Evolutionary conservation across 2,797 vertebrate species (phyloP).

Genomic region (Pogonophryne albipinna): DNA sequence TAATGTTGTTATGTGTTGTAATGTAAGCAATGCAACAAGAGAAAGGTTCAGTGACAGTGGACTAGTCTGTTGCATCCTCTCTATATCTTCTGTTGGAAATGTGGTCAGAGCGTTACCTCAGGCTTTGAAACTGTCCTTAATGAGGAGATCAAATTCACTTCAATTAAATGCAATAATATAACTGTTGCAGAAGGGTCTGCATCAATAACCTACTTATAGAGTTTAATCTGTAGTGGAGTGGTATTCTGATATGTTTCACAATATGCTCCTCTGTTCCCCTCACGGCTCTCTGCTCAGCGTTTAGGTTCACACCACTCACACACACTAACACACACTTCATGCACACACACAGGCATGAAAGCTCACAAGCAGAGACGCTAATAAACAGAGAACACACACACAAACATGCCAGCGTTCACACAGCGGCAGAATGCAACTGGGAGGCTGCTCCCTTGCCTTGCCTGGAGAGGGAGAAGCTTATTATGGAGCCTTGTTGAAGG

Average conservation of each 20-base stretch:
- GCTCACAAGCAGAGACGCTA: slow-evolving; percentile 70
- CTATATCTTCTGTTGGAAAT: slow-evolving; percentile 3
- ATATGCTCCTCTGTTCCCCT: slow-evolving; percentile 68
- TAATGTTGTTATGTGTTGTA: neutral
- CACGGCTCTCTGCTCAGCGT: slow-evolving; percentile 60
- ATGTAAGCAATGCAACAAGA: neutral
- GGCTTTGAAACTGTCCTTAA: slow-evolving; percentile 1
- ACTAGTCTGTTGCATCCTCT: slow-evolving; percentile 11
- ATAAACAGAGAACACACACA: slow-evolving; percentile 74
- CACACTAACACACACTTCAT: slow-evolving; percentile 39
- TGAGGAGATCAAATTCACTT: slow-evolving; percentile 25
- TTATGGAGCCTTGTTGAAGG: slow-evolving; percentile 85
- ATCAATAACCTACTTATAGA: slow-evolving; percentile 77
- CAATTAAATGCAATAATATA: slow-evolving; percentile 45
- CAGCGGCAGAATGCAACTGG: slow-evolving; percentile 76
- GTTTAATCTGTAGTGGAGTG: slow-evolving; percentile 70
- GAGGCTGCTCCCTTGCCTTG: slow-evolving; percentile 80
- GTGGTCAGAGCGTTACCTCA: neutral
- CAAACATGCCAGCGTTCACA: slow-evolving; percentile 67
- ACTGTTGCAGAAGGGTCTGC: slow-evolving; percentile 54
- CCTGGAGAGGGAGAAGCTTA: slow-evolving; percentile 85
- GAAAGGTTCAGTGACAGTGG: neutral
- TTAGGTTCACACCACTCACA: slow-evolving; percentile 53
- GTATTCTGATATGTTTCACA: slow-evolving; percentile 70
- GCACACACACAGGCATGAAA: slow-evolving; percentile 68